Base-by-base conservation (phyloP, 2,888 invertebrate species). In the Epinotia bilunana region DNA sequence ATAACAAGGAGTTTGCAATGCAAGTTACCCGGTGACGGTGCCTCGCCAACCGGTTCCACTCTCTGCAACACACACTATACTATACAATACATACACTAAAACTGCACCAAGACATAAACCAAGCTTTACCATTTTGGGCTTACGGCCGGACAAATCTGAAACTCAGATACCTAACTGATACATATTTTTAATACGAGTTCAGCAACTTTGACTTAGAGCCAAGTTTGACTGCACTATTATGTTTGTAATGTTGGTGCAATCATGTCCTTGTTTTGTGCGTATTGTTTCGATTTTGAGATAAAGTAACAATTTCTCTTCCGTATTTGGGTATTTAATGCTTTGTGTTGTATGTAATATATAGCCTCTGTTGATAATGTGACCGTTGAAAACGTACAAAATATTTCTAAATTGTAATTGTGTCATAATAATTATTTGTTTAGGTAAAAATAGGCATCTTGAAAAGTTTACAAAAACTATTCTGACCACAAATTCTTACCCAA, bases 21-120 rank as follows among this genome's bases (percentile, higher is more conserved):
- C 55, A 53, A 53, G 33, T 55, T 33, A 71, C 58, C 60, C n/a
- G 72, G 73, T 62, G 63, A 74, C n/a, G 72, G 73, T 62, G 63
- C 69, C 74, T 74, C 58, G 74, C 33, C 20, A 57, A 74, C 74
- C 74, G 74, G 74, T 74, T 64, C n/a, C 33, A 63, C 11, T 58
- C 57, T 46, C 67, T 16, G 18, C 57, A 55, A 57, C 18, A 68
- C 39, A 61, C 62, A 73, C 57, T n/a, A 49, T 28, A 61, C 53
- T n/a, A 70, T 28, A 28, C 23, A 28, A 20, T 70, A 61, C 33
- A 28, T 55, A 23, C 43, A 60, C 60, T 43, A 58, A 73, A 58
- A 73, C 58, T 71, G 39, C 71, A 53, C 33, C 49, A 60, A 73
- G 33, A 65, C 23, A 73, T 60, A 33, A 46, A 39, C 49, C 58